Evolutionary conservation across 2,888 invertebrate species (phyloP).

Genomic region (Belgica antarctica): DNA sequence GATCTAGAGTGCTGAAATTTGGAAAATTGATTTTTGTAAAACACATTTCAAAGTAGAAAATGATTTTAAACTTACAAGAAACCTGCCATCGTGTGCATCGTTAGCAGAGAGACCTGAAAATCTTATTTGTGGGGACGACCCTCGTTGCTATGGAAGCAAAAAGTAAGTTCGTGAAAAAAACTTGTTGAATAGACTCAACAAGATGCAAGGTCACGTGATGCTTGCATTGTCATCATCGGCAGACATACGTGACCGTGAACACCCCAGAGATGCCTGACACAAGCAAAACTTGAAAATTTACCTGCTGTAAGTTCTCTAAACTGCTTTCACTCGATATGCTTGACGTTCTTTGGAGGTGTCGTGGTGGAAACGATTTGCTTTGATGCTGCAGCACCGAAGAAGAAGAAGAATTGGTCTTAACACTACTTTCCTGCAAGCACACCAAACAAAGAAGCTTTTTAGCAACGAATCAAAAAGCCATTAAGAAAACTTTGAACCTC

Average conservation of each 20-base stretch:
- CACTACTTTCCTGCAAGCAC: constrained; percentile 62
- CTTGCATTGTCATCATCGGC: background rate
- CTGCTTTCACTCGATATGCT: constrained; percentile 82
- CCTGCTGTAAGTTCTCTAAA: constrained; percentile 68
- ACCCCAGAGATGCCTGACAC: background rate
- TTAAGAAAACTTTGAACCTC: constrained; percentile 19
- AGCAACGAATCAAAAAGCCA: background rate
- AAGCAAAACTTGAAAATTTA: background rate
- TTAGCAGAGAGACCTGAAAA: constrained; percentile 53
- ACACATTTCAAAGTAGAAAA: background rate
- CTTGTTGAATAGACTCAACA: background rate
- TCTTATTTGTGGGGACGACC: constrained; percentile 79
- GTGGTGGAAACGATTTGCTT: constrained; percentile 65
- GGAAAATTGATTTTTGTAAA: background rate
- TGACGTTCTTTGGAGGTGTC: constrained; percentile 68
- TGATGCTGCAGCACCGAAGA: constrained; percentile 66
- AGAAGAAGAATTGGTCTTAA: constrained; percentile 56
- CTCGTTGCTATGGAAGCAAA: constrained; percentile 76
- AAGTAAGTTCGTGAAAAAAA: constrained; percentile 44
- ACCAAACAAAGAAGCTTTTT: background rate
- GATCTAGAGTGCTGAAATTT: constrained; percentile 60
- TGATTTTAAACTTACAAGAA: constrained; percentile 18
- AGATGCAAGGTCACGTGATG: background rate
- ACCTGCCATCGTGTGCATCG: constrained; percentile 62
- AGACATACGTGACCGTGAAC: background rate